Evolutionary conservation across 2,797 vertebrate genomes (phyloP).

Genomic region (Pagetopsis macropterus): DNA sequence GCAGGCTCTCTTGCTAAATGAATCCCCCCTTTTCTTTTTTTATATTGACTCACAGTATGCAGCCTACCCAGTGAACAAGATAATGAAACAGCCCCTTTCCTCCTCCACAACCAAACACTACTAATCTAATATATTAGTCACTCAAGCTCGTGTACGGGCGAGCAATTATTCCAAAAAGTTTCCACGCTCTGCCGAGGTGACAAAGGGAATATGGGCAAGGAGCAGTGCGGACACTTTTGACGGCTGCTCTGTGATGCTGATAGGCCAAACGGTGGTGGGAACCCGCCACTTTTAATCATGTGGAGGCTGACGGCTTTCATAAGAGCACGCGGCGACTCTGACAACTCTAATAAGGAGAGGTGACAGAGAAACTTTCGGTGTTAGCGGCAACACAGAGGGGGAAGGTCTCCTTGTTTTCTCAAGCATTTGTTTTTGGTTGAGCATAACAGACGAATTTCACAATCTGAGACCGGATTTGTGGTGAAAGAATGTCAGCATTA

Average conservation of each 20-base stretch:
- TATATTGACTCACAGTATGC: conserved; percentile 65
- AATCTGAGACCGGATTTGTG: conserved; percentile 96
- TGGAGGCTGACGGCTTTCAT: conserved; percentile 88
- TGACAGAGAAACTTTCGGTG: conserved; percentile 90
- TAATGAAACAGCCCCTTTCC: conserved; percentile 66
- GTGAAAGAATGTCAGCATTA: conserved; percentile 98
- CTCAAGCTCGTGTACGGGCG: conserved; percentile 78
- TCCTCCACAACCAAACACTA: conserved; percentile 70
- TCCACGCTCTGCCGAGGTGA: conserved; percentile 75
- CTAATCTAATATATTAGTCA: conserved; percentile 87
- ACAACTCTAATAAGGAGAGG: conserved; percentile 91
- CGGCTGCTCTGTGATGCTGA: conserved; percentile 83
- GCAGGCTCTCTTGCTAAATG: conserved; percentile 53
- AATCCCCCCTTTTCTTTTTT: conserved; percentile 59
- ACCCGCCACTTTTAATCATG: conserved; percentile 87
- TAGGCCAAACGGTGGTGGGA: conserved; percentile 86
- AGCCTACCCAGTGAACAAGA: conserved; percentile 68
- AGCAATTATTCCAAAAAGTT: conserved; percentile 88
- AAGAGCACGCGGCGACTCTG: conserved; percentile 89
- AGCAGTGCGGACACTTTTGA: conserved; percentile 74
- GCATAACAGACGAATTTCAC: conserved; percentile 85
- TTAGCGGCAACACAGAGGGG: conserved; percentile 89
- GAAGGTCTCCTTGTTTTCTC: conserved; percentile 80
- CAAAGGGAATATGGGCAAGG: conserved; percentile 81
- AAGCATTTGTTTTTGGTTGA: conserved; percentile 53